These are phyloP conservation scores for Sapayoa aenigma DNA, from an alignment of 2,113 vertebrate species.

Conservation along the genomic window DNA sequence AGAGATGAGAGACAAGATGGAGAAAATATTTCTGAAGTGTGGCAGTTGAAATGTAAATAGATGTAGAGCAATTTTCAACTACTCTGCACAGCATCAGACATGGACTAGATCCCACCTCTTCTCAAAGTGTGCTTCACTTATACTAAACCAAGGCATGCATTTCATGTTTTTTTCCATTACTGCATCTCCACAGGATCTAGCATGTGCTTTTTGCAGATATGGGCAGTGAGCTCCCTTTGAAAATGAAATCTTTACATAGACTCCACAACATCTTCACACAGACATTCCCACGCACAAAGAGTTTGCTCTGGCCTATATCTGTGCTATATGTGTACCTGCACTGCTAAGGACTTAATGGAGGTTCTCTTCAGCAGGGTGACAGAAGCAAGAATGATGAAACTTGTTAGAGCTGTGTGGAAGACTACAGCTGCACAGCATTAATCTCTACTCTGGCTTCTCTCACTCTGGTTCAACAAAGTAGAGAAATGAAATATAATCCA, in stretches of 20 bases:
- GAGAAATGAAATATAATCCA: background rate
- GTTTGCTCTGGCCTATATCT: background rate
- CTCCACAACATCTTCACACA: background rate
- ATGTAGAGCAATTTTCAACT: background rate
- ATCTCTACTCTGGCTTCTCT: background rate
- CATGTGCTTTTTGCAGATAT: background rate
- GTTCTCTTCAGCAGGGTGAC: background rate
- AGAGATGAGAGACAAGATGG: background rate
- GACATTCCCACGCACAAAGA: background rate
- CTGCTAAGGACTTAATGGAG: background rate
- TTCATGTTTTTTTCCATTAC: background rate
- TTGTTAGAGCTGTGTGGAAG: background rate
- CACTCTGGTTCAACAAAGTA: background rate
- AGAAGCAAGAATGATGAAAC: background rate
- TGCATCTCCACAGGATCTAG: background rate
- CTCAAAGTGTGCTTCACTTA: background rate
- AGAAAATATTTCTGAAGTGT: background rate
- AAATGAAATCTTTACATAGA: background rate
- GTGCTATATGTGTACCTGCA: background rate
- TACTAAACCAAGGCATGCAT: background rate
- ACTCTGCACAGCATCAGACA: background rate
- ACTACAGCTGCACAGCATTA: background rate
- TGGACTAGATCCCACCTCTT: background rate
- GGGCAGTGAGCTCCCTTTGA: background rate
- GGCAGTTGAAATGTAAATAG: background rate